Evolutionary conservation across 2,888 invertebrate species (phyloP), one percentile per base, ranked within the genome.

Genomic region (Pyrrhosoma nymphula): DNA sequence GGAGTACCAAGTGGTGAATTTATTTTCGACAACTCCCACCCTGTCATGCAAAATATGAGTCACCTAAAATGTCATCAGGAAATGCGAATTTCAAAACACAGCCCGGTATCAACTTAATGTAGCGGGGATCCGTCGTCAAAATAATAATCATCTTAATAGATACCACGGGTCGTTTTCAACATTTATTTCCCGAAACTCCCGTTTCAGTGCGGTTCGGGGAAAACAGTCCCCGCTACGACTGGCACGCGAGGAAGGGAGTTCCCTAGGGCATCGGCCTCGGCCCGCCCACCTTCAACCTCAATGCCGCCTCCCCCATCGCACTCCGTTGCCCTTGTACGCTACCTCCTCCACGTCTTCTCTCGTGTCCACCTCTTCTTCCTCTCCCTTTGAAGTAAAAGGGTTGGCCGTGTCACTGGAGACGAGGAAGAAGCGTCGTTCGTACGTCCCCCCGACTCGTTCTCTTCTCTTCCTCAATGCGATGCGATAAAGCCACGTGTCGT

Each of bases 241-340:
- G 82, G 82, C 82, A 82, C 30, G 82, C 82, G 82, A 82, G 82
- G 69, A 6, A 82, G 82, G 0, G 82, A 35, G 82, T 26, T 82
- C 82, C 82, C 82, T 35, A 82, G 82, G 82, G 82, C 82, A 82
- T 82, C 35, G 82, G 82, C 82, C 82, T 82, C 35, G n/a, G 69
- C 69, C 69, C 60, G 60, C 60, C 69, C n/a, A 12, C n/a, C 47
- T 47, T 23, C 23, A 23, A 60, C 60, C 23, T 23, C 60, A 23
- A 16, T 18, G 16, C 23, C 60, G 18, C 60, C 20, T 23, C 23
- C 69, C 8, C 26, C 69, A n/a, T 69, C 69, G 8, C n/a, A 10
- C n/a, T n/a, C n/a, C 26, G 26, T n/a, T 60, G 69, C n/a, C n/a
- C 69, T n/a, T n/a, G 12, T 12, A 69, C 14, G 10, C 69, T 69